Evolutionary conservation across 2,888 invertebrate species (phyloP).

Genomic region (Pachymerium ferrugineum): DNA sequence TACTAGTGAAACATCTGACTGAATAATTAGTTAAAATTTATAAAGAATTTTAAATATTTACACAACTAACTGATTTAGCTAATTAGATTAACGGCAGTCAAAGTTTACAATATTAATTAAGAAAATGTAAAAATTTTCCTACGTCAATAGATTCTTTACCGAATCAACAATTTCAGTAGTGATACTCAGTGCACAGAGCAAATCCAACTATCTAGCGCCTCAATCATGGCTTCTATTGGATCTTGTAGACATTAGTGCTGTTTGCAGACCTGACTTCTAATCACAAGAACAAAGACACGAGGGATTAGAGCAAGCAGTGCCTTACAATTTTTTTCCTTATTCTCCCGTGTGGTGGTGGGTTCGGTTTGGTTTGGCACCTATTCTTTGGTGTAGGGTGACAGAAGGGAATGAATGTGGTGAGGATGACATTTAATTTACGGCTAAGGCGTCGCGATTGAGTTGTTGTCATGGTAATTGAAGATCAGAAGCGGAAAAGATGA

Average conservation of each 20-base stretch:
- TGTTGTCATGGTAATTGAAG: conserved; percentile 13
- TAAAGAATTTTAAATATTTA: no score
- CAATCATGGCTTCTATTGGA: conserved; percentile 13
- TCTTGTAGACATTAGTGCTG: conserved; percentile 13
- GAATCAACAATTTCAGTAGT: neutral
- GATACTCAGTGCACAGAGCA: neutral
- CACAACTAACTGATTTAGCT: no score
- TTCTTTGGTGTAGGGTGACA: neutral
- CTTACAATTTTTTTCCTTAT: conserved; percentile 11
- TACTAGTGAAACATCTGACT: no score
- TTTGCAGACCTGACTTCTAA: conserved; percentile 13
- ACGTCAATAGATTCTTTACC: neutral
- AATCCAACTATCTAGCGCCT: neutral
- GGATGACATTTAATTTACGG: conserved; percentile 13
- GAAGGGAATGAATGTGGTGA: neutral
- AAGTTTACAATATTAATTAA: no score
- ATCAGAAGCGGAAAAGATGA: conserved; percentile 3
- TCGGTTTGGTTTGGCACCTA: conserved; percentile 2
- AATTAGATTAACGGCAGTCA: no score
- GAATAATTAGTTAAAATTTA: no score
- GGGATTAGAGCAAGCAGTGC: conserved; percentile 8
- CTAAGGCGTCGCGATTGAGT: conserved; percentile 8
- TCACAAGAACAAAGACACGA: conserved; percentile 9
- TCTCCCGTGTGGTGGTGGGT: neutral
- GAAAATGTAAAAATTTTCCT: no score